phyloP scores from a whole-genome alignment of 2,797 vertebrate species.

The Malurus splendens region DNA sequence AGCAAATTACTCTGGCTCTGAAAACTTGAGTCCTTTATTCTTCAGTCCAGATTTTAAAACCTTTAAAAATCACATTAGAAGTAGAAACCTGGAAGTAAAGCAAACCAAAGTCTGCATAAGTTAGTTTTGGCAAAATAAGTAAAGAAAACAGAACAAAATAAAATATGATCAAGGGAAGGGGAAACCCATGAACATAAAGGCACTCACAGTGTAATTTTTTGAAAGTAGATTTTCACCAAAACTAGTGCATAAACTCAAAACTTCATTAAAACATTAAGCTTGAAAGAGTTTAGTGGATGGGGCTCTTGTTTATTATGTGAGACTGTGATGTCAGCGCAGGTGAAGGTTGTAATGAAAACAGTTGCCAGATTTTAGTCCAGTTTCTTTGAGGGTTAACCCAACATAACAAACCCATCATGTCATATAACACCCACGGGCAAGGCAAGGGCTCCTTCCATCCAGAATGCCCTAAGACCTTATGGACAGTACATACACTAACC shows the following conservation, averaged over 20 bases:
- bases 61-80: conserved; percentile 44
- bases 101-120: conserved; percentile 42
- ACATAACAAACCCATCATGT: background rate
- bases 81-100: conserved; percentile 29
- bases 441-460: background rate
- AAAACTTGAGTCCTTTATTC: conserved; percentile 35
- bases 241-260: conserved; percentile 4
- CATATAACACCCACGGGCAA: background rate
- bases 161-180: conserved; percentile 32
- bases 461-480: background rate
- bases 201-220: background rate
- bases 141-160: conserved; percentile 65
- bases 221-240: conserved; percentile 18
- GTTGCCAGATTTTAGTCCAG: background rate
- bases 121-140: conserved; percentile 69
- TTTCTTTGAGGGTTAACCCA: conserved; percentile 28
- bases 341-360: conserved; percentile 36
- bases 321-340: conserved; percentile 35
- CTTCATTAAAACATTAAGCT: conserved; percentile 27
- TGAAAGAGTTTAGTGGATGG: background rate
- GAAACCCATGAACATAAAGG: conserved; percentile 42
- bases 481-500: background rate
- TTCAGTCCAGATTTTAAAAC: conserved; percentile 45
- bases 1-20: conserved; percentile 24
- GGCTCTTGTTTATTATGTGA: conserved; percentile 35